These are phyloP conservation scores for Bicyclus anynana DNA, from an alignment of 1,140 invertebrate genomes.

Conservation along the genomic window DNA sequence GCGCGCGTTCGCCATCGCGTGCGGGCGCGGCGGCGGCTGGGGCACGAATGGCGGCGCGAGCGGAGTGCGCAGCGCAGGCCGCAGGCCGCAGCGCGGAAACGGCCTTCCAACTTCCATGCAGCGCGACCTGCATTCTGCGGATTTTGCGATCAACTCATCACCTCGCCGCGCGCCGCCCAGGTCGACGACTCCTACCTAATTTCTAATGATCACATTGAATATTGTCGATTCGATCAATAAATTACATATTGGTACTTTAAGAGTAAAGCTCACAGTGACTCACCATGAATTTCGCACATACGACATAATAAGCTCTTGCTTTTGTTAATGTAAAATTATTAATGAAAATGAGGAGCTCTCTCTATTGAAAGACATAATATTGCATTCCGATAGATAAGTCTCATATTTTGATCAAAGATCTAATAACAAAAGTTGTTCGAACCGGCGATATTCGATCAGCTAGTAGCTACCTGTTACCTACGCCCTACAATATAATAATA, in stretches of 20 bases:
- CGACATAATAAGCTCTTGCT: too few relatives aligned
- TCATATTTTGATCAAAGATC: too few relatives aligned
- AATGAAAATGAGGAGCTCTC: too few relatives aligned
- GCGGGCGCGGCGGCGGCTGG: slow-evolving; percentile 36
- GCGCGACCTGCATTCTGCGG: slow-evolving; percentile 41
- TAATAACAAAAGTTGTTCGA: too few relatives aligned
- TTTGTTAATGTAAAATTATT: too few relatives aligned
- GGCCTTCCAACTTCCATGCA: slow-evolving; percentile 40
- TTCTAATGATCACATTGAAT: slow-evolving; percentile 28
- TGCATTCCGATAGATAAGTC: too few relatives aligned
- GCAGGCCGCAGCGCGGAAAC: slow-evolving; percentile 32
- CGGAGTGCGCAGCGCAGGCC: slow-evolving; percentile 11
- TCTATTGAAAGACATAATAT: too few relatives aligned
- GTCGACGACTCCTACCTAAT: slow-evolving; percentile 37
- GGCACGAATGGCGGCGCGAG: slow-evolving; percentile 40
- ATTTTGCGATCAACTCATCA: slow-evolving; percentile 43
- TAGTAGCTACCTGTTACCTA: too few relatives aligned
- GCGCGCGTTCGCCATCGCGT: slow-evolving; percentile 42
- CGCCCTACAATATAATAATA: too few relatives aligned
- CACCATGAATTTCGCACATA: too few relatives aligned
- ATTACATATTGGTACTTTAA: not conserved
- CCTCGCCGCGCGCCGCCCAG: slow-evolving; percentile 10
- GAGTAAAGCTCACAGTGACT: too few relatives aligned
- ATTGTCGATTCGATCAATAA: not conserved
- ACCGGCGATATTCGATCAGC: too few relatives aligned